Base-by-base conservation (phyloP, 2,888 invertebrate genomes). In the Chrysolina oricalcia region DNA sequence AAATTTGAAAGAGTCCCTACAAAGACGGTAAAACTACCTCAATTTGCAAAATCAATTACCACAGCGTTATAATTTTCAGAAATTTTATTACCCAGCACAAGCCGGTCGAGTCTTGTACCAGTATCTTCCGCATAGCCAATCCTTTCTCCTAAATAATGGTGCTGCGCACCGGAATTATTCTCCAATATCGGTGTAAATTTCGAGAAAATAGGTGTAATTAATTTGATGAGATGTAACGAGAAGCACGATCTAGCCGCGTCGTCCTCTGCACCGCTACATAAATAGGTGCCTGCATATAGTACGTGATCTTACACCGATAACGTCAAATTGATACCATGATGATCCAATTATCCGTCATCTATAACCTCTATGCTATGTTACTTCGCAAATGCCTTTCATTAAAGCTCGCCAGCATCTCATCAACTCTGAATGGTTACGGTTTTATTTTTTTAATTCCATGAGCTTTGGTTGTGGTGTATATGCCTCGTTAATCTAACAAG, bases 241-340 rank as follows among this genome's bases (percentile, higher is more conserved):
- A 84, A 83, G 84, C 86, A 87, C 86, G 86, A 86, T 83, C 83
- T 80, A 81, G 83, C 83, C 50, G 35, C 40, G 72, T 35, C 59
- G 53, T 23, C n/a, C 35, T 35, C 62, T 35, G 27, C 66, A 75
- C 67, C 75, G 63, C 66, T 50, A 70, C 41, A 59, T 64, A 79
- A 77, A 80, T 77, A 78, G 69, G 65, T 72, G 75, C 75, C 75
- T 75, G 75, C 72, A 82, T 83, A 84, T 73, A 76, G 78, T 86
- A 88, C 87, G 88, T 87, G 88, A 87, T 88, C 85, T 86, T 85
- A 84, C 84, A 85, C 84, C 84, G 87, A 87, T 87, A 87, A 86
- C 82, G 85, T 83, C 84, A 87, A 87, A 88, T 88, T 87, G 87
- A 87, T 87, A 87, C 86, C 86, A 86, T 86, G 87, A 86, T 85